phyloP scores from a whole-genome alignment of 2,797 vertebrate genomes.

The Chaetophractus vellerosus region DNA sequence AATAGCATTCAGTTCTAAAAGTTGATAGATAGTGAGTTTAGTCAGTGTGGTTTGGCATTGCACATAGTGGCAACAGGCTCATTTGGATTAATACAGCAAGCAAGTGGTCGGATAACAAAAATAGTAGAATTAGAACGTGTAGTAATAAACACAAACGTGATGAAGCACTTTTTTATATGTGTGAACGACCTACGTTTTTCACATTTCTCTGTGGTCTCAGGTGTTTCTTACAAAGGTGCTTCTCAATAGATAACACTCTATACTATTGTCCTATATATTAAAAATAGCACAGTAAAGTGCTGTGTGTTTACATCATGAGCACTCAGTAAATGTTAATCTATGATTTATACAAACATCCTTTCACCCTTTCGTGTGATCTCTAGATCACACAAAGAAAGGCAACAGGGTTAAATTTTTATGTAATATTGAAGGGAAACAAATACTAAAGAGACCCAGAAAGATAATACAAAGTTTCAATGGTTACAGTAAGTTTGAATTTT shows the following conservation, averaged over 20 bases:
- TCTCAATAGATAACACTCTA: neutral
- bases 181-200: neutral
- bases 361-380: neutral
- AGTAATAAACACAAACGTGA: neutral
- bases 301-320: neutral
- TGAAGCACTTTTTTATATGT: conserved; percentile 31
- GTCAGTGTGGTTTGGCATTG: neutral
- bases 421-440: neutral
- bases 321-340: conserved; percentile 32
- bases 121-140: conserved; percentile 35
- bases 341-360: neutral
- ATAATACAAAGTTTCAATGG: neutral
- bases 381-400: conserved; percentile 34
- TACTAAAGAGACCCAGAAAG: neutral
- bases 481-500: neutral
- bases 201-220: neutral
- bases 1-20: conserved; percentile 19
- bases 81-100: conserved; percentile 37
- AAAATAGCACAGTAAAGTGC: neutral
- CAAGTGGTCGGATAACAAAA: neutral
- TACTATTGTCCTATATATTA: neutral
- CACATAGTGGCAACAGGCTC: neutral
- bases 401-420: neutral
- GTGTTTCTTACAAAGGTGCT: neutral
- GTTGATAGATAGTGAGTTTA: neutral